Base-by-base conservation (phyloP, 92 coral and sea anemone genomes). In the Ricordea florida region DNA sequence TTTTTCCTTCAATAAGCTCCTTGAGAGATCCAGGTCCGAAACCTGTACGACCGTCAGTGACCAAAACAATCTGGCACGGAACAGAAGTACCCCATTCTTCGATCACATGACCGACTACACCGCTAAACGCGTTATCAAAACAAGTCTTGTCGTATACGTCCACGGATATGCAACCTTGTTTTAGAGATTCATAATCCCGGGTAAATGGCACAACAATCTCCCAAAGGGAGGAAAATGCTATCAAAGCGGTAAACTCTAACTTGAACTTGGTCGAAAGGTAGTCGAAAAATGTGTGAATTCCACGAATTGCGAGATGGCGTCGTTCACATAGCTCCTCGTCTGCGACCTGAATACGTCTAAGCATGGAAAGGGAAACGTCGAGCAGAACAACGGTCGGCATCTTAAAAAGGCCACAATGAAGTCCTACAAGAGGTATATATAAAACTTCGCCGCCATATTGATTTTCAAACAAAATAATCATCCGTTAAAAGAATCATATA, bases 41-140 rank as follows among this genome's bases (percentile, higher is more conserved):
- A 5, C 98, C 98, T 45, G 83, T 70, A 31, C 93, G 90, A 23
- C 99, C 99, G 51, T 92, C 97, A 0, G 99, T 96, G 36, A 96
- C 99, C 61, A 96, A 10, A 43, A 96, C 83, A 26, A 92, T 85
- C 61, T 96, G 99, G 10, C 92, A 82, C 0, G 99, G 99, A 6
- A 96, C 94, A 3, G 99, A 92, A 3, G 97, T 85, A 3, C 99
- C 99, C 99, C 99, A 96, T 48, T 96, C 99, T 37, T 96, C 97
- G 14, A 96, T 86, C 32, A 96, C 97, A 67, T 92, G 97, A n/a
- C 91, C 94, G 0, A 93, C 97, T 6, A 96, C 99, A 1, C 99
- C 99, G 63, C 94, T 96, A 6, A 96, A 69, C 3, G 97, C 99
- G 73, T 96, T 96, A 31, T 88, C 99, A 83, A 79, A 84, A 45